phyloP scores from a whole-genome alignment of 2,797 vertebrate species.

The Spinus olivaceus region DNA sequence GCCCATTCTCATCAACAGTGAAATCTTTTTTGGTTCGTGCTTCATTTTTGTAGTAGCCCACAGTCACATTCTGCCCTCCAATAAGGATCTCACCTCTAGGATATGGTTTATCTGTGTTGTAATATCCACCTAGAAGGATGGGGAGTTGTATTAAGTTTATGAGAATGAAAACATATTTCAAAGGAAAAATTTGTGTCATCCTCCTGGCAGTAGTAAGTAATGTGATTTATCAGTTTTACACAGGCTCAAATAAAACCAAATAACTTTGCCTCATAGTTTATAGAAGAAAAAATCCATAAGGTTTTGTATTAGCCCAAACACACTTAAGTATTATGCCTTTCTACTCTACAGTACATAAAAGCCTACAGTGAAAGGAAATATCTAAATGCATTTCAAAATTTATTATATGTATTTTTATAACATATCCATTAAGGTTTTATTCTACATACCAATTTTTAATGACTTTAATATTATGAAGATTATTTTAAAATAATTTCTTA shows the following conservation, averaged over 20 bases:
- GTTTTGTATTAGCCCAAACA: neutral
- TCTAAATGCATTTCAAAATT: neutral
- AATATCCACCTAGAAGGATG: conserved; percentile 83
- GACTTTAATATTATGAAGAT: neutral
- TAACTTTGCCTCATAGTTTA: neutral
- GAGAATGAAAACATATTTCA: neutral
- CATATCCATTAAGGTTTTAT: neutral
- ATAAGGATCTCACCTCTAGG: conserved; percentile 93
- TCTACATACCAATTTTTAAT: neutral
- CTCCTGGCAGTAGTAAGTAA: neutral
- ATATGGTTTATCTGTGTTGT: conserved; percentile 86
- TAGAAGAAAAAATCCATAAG: neutral
- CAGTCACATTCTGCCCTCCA: conserved; percentile 89
- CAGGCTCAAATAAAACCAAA: neutral
- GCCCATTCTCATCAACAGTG: conserved; percentile 84
- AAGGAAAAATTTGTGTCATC: neutral
- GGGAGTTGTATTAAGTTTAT: neutral
- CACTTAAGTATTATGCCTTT: neutral
- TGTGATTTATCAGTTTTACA: neutral
- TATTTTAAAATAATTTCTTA: neutral
- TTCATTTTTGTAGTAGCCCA: conserved; percentile 93
- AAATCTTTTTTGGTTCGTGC: conserved; percentile 83
- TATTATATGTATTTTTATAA: neutral
- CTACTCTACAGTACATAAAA: neutral
- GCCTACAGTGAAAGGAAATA: neutral